Evolutionary conservation across 1,140 invertebrate genomes (phyloP), one percentile per base, ranked within the genome.

Genomic region (Drosophila ironensis): DNA sequence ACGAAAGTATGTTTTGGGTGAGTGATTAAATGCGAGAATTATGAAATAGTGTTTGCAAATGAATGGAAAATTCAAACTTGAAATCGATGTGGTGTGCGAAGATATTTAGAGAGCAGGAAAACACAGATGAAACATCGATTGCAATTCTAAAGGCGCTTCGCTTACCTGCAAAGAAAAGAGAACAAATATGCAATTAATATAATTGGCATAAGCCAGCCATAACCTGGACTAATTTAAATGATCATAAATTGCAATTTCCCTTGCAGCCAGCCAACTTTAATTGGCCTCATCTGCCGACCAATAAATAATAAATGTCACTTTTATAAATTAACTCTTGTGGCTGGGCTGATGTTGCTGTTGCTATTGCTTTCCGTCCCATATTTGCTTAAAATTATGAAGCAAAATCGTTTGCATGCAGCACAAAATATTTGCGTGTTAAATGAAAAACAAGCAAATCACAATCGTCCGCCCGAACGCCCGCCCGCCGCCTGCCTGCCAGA

Each of bases 351-450:
- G 11, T 42, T 33, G n/a, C n/a, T n/a, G n/a, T n/a, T 57, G 33
- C 35, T 54, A 33, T 24, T 37, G 56, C 22, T 28, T 20, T 5
- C 45, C 19, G 20, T 46, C 28, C 12, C 38, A 44, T 82, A 77
- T 82, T 82, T 82, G 78, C 67, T 82, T 84, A 84, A 82, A 82
- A 82, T 82, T 84, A 82, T 82, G 54, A 70, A 82, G 57, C 78
- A 82, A 64, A 84, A 84, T 60, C 66, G 68, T 75, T 47, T 19
- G 52, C 54, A 38, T 57, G 52, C 56, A 17, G 2, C 51, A 63
- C 72, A 60, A 84, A 80, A 66, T 80, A 80, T 67, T 80, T 73
- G 44, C 64, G 68, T 70, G 50, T 47, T 56, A 66, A 82, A 82
- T 78, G 80, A 66, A 86, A 82, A 82, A 78, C 69, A 82, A 86